Evolutionary conservation across 1,140 invertebrate species (phyloP), one percentile per base, ranked within the genome.

Genomic region (Aphelenchoides besseyi): DNA sequence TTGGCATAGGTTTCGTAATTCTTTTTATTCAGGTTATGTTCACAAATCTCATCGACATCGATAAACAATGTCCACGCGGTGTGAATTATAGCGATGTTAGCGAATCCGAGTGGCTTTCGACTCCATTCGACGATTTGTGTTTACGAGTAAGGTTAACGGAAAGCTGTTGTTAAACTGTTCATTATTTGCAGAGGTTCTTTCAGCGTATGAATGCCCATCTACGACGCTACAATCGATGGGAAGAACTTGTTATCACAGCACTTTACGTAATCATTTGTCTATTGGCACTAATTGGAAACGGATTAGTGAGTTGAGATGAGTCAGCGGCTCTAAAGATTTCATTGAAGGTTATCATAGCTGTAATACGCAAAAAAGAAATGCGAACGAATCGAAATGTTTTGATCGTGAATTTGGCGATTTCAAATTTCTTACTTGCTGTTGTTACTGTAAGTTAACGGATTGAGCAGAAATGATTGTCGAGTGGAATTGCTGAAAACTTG

Each of bases 391-490:
- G 85, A 54, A 86, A 86, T 74, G 79, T 85, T 64, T 59, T 84
- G 2, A 86, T 86, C 68, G 71, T 87, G 1, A 86, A 86, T 72
- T 73, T 86, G n/a, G 84, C 86, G n/a, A 33, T 86, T 5, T 85
- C 83, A 1, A 86, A 86, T 73, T 78, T 86, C 53, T n/a, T n/a
- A n/a, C n/a, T n/a, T n/a, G n/a, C n/a, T n/a, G n/a, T n/a, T n/a
- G n/a, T n/a, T n/a, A n/a, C n/a, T n/a, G n/a, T n/a, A n/a, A n/a
- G n/a, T n/a, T n/a, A n/a, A n/a, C n/a, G n/a, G n/a, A n/a, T n/a
- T n/a, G n/a, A n/a, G n/a, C n/a, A n/a, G n/a, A n/a, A n/a, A n/a
- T n/a, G n/a, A n/a, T n/a, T n/a, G n/a, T n/a, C n/a, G n/a, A n/a
- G n/a, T n/a, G n/a, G n/a, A n/a, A n/a, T n/a, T n/a, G n/a, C n/a